These are phyloP conservation scores for Apocheima hispidaria DNA, from an alignment of 2,888 invertebrate species.

Conservation along the genomic window DNA sequence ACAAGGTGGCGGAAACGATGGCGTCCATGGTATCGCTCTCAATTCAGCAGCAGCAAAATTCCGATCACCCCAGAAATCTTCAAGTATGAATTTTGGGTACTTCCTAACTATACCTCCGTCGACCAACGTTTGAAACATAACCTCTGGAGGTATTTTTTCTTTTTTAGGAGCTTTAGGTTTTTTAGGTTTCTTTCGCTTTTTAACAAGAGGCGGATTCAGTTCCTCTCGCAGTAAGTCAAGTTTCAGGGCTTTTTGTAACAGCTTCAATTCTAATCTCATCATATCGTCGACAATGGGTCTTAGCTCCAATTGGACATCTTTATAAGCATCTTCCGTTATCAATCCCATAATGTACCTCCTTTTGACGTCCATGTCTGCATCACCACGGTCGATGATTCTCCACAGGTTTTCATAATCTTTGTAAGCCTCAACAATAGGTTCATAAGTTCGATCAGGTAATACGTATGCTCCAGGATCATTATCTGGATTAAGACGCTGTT, in stretches of 20 bases:
- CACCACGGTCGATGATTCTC: constrained; percentile 69
- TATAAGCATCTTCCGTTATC: constrained; percentile 88
- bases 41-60: constrained; percentile 87
- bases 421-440: constrained; percentile 62
- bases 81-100: constrained; percentile 86
- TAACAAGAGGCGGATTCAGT: constrained; percentile 56
- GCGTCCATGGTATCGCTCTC: constrained; percentile 73
- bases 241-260: constrained; percentile 84
- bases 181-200: constrained; percentile 73
- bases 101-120: constrained; percentile 89
- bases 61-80: constrained; percentile 90
- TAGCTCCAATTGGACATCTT: constrained; percentile 88
- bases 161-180: constrained; percentile 10
- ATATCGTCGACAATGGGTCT: constrained; percentile 89
- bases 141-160: constrained; percentile 78
- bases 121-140: constrained; percentile 90
- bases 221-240: constrained; percentile 59
- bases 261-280: constrained; percentile 86
- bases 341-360: constrained; percentile 88
- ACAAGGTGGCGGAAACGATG: constrained; percentile 80
- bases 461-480: constrained; percentile 76
- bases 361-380: constrained; percentile 84
- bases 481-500: constrained; percentile 78
- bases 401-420: constrained; percentile 67
- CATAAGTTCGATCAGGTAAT: constrained; percentile 56